Evolutionary conservation across 2,888 invertebrate genomes (phyloP), one percentile per base, ranked within the genome.

Genomic region (Habrosyne pyritoides): DNA sequence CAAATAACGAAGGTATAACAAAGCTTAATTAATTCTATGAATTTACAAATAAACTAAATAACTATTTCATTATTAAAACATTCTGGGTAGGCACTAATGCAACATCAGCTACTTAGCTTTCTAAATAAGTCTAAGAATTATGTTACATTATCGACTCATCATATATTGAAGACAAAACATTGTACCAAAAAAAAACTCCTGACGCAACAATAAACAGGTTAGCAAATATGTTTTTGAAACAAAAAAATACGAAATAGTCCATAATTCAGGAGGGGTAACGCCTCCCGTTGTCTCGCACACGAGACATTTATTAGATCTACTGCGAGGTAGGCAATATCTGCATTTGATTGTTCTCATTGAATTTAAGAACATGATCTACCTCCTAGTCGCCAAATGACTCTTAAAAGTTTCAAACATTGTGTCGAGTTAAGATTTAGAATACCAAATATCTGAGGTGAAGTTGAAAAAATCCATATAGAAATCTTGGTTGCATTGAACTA

Each of bases 221-320:
- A 61, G 49, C 57, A 36, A 51, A 57, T 57, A 53, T 61, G 56
- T 61, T 56, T 55, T 54, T 50, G 59, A 64, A 63, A 67, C 67
- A 73, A 77, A 71, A n/a, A 67, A 73, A 69, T 63, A 68, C 60
- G 66, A 67, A 73, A 78, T 69, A 74, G 69, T 68, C 76, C 73
- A 79, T 83, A 81, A 73, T 79, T 84, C 73, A 75, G 59, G 59
- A 54, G 61, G 63, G 70, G 76, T 61, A 69, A 75, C 84, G 79
- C 84, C 84, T 76, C 79, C 24, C 81, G 58, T 65, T 81, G 81
- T 66, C 67, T 65, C 67, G 71, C 80, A 81, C 73, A 65, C 66
- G 67, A 70, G 61, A 74, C 76, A 77, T 79, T 82, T 79, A 77
- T 79, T 74, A 75, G 69, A 78, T 72, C 67, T 70, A 75, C 63